phyloP scores from a whole-genome alignment of 2,113 vertebrate species.

The Dasypus novemcinctus region DNA sequence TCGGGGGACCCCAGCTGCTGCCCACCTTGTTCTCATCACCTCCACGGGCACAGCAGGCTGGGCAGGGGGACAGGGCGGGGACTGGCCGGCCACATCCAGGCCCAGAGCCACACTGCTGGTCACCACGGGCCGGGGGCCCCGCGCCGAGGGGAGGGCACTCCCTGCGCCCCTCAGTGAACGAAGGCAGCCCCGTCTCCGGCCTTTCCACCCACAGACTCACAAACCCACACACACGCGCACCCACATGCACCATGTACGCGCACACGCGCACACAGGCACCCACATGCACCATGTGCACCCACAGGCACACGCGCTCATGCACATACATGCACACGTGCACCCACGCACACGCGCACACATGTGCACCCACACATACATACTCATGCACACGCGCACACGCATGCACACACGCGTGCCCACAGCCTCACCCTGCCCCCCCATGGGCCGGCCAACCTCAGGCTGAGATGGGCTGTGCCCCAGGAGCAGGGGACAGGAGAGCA shows the following conservation, averaged over 20 bases:
- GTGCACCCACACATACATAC: accelerated
- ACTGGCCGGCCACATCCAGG: background rate
- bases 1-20: background rate
- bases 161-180: background rate
- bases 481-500: background rate
- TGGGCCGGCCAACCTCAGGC: background rate
- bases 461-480: background rate
- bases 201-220: no score
- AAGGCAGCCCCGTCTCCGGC: background rate
- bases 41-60: background rate
- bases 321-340: no score
- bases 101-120: background rate
- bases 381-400: no score
- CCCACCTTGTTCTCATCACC: background rate
- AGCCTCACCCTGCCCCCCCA: background rate
- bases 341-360: no score
- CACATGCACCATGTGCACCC: no score
- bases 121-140: no score
- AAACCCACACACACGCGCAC: no score
- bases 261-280: no score
- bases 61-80: background rate
- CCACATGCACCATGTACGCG: no score
- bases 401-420: no score
- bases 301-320: no score
- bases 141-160: no score